phyloP scores from a whole-genome alignment of 53 echinoderm and acorn worm species.

The Temnopleurus reevesii region DNA sequence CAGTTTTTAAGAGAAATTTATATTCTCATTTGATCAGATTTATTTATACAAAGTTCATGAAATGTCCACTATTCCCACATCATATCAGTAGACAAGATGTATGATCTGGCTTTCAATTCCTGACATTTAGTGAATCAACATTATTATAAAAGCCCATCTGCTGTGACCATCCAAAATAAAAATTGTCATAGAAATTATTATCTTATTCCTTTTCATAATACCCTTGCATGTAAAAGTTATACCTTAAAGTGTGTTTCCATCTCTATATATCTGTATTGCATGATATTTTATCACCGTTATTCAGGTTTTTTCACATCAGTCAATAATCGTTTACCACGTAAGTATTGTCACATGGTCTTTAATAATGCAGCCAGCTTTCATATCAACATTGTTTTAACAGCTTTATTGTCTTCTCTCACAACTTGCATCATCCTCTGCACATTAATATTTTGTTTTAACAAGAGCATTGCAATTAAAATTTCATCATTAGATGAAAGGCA shows the following conservation, averaged over 20 bases:
- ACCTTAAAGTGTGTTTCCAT: not conserved
- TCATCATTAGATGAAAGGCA: no score
- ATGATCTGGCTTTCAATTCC: no score
- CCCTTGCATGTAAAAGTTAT: not conserved
- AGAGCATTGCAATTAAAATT: no score
- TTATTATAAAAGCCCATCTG: no score
- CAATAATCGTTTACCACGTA: conserved; percentile 66
- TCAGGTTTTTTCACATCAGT: conserved; percentile 76
- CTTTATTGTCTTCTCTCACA: not conserved
- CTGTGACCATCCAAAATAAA: no score
- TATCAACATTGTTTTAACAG: not conserved
- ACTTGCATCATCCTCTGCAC: not conserved
- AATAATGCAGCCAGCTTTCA: not conserved
- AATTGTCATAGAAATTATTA: not conserved
- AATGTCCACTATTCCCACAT: not conserved
- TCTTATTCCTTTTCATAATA: not conserved
- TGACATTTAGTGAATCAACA: no score
- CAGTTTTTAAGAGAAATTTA: not conserved
- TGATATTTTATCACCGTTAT: conserved; percentile 35
- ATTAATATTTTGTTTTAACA: no score
- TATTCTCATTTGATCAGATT: not conserved
- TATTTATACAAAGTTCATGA: not conserved
- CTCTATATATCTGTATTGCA: conserved; percentile 48
- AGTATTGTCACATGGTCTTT: conserved; percentile 23
- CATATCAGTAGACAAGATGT: no score